phyloP scores from a whole-genome alignment of 2,113 vertebrate genomes.

The Erythrocercus mccallii region DNA sequence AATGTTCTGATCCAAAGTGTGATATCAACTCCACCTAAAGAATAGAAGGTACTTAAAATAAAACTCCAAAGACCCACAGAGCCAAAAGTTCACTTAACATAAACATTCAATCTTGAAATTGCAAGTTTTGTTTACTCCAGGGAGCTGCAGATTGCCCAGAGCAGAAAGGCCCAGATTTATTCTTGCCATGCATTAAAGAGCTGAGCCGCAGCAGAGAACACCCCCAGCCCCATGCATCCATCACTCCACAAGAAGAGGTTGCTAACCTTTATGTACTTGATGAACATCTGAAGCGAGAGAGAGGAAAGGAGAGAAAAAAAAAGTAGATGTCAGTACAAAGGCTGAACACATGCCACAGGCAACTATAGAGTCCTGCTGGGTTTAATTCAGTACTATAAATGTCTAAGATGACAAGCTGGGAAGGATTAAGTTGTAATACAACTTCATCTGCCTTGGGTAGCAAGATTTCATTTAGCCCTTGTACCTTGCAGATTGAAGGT shows the following conservation, averaged over 20 bases:
- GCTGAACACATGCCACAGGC: slow-evolving; percentile 83
- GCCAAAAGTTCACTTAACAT: not conserved
- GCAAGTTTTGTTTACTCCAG: not conserved
- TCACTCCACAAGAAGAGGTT: slow-evolving; percentile 79
- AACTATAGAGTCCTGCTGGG: slow-evolving; percentile 64
- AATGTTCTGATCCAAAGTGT: slow-evolving; percentile 97
- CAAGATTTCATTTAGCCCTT: slow-evolving; percentile 18
- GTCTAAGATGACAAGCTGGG: not conserved
- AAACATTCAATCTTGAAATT: not conserved
- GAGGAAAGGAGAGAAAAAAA: slow-evolving; percentile 67
- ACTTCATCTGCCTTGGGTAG: slow-evolving; percentile 19
- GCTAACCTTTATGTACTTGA: slow-evolving; percentile 99
- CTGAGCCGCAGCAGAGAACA: slow-evolving; percentile 50
- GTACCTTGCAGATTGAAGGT: not conserved
- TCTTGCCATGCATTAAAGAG: slow-evolving; percentile 76
- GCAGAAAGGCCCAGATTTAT: slow-evolving; percentile 16
- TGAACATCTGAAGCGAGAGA: slow-evolving; percentile 99
- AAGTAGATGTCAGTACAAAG: slow-evolving; percentile 82
- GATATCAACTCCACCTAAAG: slow-evolving; percentile 93
- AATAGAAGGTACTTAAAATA: slow-evolving; percentile 37
- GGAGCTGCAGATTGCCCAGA: slow-evolving; percentile 21
- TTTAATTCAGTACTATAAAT: slow-evolving; percentile 43
- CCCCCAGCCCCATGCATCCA: slow-evolving; percentile 66
- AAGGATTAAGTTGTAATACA: slow-evolving; percentile 60
- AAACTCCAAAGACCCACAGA: not conserved